Evolutionary conservation across 1,140 invertebrate species (phyloP).

Genomic region (Scaptomyza hsui): DNA sequence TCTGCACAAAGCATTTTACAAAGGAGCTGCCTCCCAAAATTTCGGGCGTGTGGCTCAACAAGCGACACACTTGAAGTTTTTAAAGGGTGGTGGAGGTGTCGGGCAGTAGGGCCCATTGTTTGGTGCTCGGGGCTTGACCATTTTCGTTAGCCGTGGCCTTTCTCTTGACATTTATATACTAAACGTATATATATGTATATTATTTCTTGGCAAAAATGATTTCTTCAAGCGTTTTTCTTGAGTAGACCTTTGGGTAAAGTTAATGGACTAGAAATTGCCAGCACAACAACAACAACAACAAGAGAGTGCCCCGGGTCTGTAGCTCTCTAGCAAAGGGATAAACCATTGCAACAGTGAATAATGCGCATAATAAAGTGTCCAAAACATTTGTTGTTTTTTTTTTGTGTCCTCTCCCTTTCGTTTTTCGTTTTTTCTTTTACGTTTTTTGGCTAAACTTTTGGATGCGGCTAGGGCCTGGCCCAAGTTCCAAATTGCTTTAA

Average conservation of each 20-base stretch:
- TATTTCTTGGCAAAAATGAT: slow-evolving; percentile 52
- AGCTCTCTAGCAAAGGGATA: slow-evolving; percentile 58
- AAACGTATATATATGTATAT: slow-evolving; percentile 4
- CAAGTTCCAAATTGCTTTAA: slow-evolving; percentile 80
- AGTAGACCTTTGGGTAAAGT: slow-evolving; percentile 82
- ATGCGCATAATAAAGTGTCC: slow-evolving; percentile 82
- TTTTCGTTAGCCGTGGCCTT: slow-evolving; percentile 13
- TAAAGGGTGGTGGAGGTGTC: no score
- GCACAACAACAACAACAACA: slow-evolving; percentile 19
- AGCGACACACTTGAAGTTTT: slow-evolving; percentile 28
- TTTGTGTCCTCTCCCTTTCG: neutral
- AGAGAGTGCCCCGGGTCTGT: slow-evolving; percentile 22
- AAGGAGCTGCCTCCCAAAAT: neutral
- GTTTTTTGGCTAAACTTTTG: slow-evolving; percentile 66
- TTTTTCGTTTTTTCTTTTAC: slow-evolving; percentile 28
- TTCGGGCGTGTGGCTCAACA: slow-evolving; percentile 21
- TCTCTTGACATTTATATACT: slow-evolving; percentile 68
- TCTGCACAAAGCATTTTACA: slow-evolving; percentile 17
- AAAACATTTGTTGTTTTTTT: slow-evolving; percentile 76
- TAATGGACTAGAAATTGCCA: slow-evolving; percentile 80
- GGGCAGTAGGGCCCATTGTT: neutral
- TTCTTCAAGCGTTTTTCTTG: slow-evolving; percentile 71
- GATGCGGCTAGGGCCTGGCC: slow-evolving; percentile 31
- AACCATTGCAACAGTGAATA: slow-evolving; percentile 82
- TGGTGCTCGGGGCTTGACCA: slow-evolving; percentile 23